Evolutionary conservation across 2,797 vertebrate genomes (phyloP).

Genomic region (Garrulus glandarius): DNA sequence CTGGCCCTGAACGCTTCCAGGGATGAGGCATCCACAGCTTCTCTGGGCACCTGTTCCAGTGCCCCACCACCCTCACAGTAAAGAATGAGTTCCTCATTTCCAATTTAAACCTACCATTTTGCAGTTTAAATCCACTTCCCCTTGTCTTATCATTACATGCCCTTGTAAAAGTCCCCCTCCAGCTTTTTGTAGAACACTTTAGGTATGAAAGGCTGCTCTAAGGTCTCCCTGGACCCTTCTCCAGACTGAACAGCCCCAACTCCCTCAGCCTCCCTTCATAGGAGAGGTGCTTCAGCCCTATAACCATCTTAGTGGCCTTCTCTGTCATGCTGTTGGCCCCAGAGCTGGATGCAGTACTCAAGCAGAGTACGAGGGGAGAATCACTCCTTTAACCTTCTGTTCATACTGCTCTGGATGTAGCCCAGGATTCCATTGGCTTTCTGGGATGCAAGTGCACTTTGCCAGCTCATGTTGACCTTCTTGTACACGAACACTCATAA

Average conservation of each 20-base stretch:
- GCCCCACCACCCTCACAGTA: not conserved
- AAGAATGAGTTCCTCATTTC: not conserved
- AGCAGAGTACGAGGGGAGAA: not conserved
- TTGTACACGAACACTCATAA: accelerated
- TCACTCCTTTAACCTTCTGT: not conserved
- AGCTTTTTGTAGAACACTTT: not conserved
- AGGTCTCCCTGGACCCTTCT: not conserved
- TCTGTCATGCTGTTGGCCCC: not conserved
- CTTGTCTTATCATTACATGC: not conserved
- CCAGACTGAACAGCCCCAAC: not conserved
- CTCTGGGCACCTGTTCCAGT: not conserved
- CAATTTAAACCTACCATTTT: not conserved
- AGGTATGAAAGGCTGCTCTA: not conserved
- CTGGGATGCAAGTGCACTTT: not conserved
- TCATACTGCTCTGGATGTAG: not conserved
- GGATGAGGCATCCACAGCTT: not conserved
- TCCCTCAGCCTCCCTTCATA: not conserved
- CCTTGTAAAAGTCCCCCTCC: no score
- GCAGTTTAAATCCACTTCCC: not conserved
- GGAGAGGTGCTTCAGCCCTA: not conserved
- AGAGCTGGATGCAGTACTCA: not conserved
- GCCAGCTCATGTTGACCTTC: not conserved
- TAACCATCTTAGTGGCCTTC: not conserved
- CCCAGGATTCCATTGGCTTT: not conserved
- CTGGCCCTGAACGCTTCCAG: not conserved